These are phyloP conservation scores for Andrena flavipes DNA, from an alignment of 2,888 invertebrate genomes.

Conservation along the genomic window DNA sequence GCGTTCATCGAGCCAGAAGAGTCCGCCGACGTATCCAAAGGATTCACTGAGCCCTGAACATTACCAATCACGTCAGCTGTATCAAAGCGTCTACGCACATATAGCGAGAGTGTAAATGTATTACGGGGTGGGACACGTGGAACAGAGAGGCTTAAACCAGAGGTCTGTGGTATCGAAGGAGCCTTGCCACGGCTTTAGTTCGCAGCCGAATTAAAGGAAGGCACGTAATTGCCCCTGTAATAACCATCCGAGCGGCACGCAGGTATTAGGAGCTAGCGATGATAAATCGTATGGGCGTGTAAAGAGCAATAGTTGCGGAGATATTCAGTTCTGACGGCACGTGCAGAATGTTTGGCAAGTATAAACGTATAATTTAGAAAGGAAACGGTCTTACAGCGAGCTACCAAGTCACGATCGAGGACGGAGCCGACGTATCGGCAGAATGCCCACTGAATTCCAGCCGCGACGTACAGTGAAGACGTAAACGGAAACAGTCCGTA, in stretches of 20 bases:
- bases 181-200: too few relatives aligned
- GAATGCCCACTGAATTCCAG: neutral
- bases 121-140: too few relatives aligned
- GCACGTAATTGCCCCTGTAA: too few relatives aligned
- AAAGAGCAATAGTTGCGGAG: too few relatives aligned
- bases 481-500: neutral
- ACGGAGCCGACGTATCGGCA: neutral
- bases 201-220: too few relatives aligned
- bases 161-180: too few relatives aligned
- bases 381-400: neutral
- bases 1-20: conserved; percentile 68
- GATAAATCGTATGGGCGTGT: too few relatives aligned
- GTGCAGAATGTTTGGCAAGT: neutral
- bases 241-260: too few relatives aligned
- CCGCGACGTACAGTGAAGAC: neutral
- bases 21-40: conserved; percentile 69
- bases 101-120: neutral
- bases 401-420: neutral
- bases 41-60: conserved; percentile 62
- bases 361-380: neutral
- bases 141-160: too few relatives aligned
- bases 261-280: too few relatives aligned
- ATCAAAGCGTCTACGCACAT: neutral
- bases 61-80: conserved; percentile 11
- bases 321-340: too few relatives aligned